These are phyloP conservation scores for Hemichromis elongatus DNA, from an alignment of 2,113 vertebrate species.

Conservation along the genomic window DNA sequence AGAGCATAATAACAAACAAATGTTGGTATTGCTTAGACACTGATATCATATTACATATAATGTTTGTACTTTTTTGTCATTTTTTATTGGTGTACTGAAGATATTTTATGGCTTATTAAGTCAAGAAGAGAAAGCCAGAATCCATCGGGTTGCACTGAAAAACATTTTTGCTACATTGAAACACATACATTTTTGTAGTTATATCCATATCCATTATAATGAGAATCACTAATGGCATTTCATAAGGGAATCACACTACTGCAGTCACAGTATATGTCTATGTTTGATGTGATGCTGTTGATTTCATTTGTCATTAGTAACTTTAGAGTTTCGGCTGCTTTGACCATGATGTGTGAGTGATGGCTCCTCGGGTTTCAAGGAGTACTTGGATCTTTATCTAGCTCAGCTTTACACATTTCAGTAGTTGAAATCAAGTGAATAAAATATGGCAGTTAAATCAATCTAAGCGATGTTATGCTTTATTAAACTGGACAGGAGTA, in stretches of 20 bases:
- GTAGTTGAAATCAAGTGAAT: neutral
- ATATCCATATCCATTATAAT: neutral
- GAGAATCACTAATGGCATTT: neutral
- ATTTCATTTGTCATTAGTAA: constrained; percentile 6
- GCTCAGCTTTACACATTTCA: neutral
- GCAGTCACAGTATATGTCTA: neutral
- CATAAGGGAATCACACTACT: neutral
- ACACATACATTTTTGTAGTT: neutral
- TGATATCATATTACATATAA: neutral
- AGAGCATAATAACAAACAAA: neutral
- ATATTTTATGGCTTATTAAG: neutral
- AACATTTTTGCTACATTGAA: neutral
- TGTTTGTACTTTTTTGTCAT: neutral
- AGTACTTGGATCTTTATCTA: neutral
- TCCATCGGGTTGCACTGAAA: neutral
- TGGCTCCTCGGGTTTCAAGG: neutral
- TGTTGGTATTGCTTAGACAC: neutral
- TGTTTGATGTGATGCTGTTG: neutral
- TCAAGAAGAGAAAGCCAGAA: neutral
- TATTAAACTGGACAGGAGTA: neutral
- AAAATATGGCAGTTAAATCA: neutral
- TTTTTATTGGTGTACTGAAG: neutral
- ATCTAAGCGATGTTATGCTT: neutral
- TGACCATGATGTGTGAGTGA: neutral
- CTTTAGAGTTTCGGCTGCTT: neutral